Base-by-base conservation (phyloP, 2,113 vertebrate species). In the Sturnus vulgaris region DNA sequence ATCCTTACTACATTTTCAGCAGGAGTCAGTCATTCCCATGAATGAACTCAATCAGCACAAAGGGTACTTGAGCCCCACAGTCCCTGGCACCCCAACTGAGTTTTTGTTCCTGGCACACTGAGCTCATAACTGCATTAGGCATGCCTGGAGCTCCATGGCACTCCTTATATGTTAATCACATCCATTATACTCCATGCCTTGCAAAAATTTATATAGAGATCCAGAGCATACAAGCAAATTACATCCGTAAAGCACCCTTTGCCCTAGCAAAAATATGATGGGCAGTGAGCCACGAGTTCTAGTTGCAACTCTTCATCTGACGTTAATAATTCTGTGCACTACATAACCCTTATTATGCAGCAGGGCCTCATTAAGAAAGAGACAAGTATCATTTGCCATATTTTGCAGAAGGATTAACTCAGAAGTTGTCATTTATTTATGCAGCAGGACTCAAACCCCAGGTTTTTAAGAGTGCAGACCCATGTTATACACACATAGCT, bases 301-400 rank as follows among this genome's bases (percentile, higher is more conserved):
- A 78, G 65, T 47, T 76, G 63, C 81, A 91, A 61, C 25, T 97
- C 78, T 91, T 93, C 91, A 85, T 89, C 65, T 91, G 57, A 92
- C 6, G 5, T 87, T 95, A 93, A 85, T 95, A 96, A 95, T 93
- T 89, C 89, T 70, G 46, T 87, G 73, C 65, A 59, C 91, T 83
- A 53, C 86, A 72, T 71, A 92, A 92, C 73, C 70, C 84, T 93
- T 96, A 92, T 95, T 95, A 95, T 91, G 66, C 89, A 92, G 84
- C 81, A 92, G 91, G 91, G 89, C 66, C 89, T 96, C 93, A 91
- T 96, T 97, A 92, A 96, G 91, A 92, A 92, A 93, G 70, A 91
- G 78, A 92, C 78, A 96, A 96, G 77, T 94, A 92, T 95, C 81
- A 89, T 95, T 96, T 95, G 70, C 91, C 53, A 69, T 93, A 85